Percentiles rank a stretch among this genome's conserved stretches.
Evolutionary conservation across 2,113 vertebrate genomes (phyloP).

Genomic region (Naja naja): DNA sequence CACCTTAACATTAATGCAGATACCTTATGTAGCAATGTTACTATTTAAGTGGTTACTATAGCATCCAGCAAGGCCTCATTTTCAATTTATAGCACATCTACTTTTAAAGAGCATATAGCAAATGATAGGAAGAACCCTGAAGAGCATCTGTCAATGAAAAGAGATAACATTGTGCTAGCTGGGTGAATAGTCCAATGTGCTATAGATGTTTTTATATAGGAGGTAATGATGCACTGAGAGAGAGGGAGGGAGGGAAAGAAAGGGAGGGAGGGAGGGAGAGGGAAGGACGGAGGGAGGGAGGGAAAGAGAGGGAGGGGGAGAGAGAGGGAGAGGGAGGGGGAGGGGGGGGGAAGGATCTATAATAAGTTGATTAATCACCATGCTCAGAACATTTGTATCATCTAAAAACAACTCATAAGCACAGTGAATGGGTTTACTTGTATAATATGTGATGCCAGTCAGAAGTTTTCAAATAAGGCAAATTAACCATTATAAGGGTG

Average conservation of each 20-base stretch:
- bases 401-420: neutral
- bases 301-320: fast-evolving
- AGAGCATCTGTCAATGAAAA: neutral
- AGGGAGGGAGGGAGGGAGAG: too few species aligned
- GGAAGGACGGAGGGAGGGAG: neutral
- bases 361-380: neutral
- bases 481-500: neutral
- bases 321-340: fast-evolving
- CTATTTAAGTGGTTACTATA: neutral
- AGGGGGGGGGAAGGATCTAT: neutral
- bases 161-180: neutral
- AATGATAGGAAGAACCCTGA: neutral
- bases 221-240: neutral
- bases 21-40: neutral
- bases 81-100: neutral
- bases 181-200: neutral
- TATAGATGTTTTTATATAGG: neutral
- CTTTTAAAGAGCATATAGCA: neutral
- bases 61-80: neutral
- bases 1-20: neutral
- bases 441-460: neutral
- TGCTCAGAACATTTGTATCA: neutral
- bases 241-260: too few species aligned
- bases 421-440: neutral
- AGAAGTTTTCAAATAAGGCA: neutral